Conservation (phyloP, 1,140 invertebrate species). For the Ganaspis sp. region DNA sequence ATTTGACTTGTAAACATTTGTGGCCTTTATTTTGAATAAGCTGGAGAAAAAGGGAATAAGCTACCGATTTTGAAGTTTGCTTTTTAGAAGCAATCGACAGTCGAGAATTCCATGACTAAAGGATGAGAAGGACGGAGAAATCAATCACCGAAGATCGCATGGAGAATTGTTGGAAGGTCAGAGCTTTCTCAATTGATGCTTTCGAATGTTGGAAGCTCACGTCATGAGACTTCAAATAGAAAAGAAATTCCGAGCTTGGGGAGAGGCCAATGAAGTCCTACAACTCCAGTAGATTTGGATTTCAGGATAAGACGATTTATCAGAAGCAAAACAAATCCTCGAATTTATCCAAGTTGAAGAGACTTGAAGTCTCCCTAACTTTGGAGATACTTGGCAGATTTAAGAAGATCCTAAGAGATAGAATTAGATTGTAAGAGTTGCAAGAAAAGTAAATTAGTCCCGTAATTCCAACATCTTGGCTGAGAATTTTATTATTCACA, state of each 20-base stretch:
- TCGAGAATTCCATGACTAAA: not conserved
- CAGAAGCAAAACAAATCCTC: not conserved
- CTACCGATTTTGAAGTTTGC: not conserved
- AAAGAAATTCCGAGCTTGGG: not conserved
- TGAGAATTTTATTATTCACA: too few relatives aligned
- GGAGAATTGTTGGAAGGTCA: not conserved
- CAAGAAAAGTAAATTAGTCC: too few relatives aligned
- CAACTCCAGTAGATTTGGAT: not conserved
- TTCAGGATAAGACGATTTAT: not conserved
- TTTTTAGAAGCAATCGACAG: slow-evolving; percentile 5
- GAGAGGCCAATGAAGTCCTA: not conserved
- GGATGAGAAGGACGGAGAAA: not conserved
- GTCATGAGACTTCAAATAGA: slow-evolving; percentile 5
- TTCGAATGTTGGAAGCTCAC: not conserved
- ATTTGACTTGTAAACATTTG: too few relatives aligned
- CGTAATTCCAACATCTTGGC: too few relatives aligned
- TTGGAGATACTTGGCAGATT: too few relatives aligned
- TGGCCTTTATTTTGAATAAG: too few relatives aligned
- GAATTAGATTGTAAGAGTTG: too few relatives aligned
- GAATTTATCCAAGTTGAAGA: too few relatives aligned
- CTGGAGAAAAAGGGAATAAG: not conserved
- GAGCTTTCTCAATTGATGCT: slow-evolving; percentile 4
- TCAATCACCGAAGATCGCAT: slow-evolving; percentile 7
- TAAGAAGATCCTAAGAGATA: too few relatives aligned
- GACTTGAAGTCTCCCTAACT: too few relatives aligned